Conservation (phyloP, 2,113 vertebrate species). For the Cromileptes altivelis region DNA sequence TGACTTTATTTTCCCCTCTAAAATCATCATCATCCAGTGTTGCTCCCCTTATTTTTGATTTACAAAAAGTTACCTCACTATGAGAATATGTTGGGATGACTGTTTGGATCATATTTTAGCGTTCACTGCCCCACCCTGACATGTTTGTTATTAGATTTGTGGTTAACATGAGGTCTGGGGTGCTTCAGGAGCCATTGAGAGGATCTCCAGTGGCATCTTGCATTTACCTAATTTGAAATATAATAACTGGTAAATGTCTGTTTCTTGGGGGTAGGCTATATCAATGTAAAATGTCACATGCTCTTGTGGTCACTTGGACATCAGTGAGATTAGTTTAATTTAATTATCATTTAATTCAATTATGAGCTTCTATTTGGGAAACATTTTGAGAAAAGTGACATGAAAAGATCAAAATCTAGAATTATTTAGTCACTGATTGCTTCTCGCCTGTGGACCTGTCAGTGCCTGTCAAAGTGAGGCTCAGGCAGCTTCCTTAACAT, state of each 20-base stretch:
- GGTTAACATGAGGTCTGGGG: conserved; percentile 37
- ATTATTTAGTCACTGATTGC: no score
- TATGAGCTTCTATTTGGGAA: background rate
- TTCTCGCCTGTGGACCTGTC: no score
- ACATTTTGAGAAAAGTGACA: no score
- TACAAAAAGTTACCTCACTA: conserved; percentile 4
- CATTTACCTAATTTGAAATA: background rate
- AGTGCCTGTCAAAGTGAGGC: no score
- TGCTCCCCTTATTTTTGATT: conserved; percentile 27
- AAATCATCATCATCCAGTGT: background rate
- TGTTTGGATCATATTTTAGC: conserved; percentile 18
- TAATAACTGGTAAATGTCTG: no score
- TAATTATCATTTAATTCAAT: no score
- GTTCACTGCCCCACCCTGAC: conserved; percentile 5
- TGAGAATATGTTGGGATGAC: background rate
- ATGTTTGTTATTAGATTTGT: conserved; percentile 9
- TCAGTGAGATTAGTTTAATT: no score
- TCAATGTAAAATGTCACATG: no score
- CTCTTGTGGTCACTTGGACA: background rate
- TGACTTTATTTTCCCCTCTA: background rate
- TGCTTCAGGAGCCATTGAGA: conserved; percentile 1
- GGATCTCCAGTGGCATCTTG: background rate
- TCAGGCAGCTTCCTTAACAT: background rate
- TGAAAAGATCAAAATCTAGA: no score
- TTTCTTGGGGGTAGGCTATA: no score